A percentile compares a stretch with the other conserved stretches of the same genome.
phyloP scores from a whole-genome alignment of 2,888 invertebrate genomes.

The Microctonus hyperodae region DNA sequence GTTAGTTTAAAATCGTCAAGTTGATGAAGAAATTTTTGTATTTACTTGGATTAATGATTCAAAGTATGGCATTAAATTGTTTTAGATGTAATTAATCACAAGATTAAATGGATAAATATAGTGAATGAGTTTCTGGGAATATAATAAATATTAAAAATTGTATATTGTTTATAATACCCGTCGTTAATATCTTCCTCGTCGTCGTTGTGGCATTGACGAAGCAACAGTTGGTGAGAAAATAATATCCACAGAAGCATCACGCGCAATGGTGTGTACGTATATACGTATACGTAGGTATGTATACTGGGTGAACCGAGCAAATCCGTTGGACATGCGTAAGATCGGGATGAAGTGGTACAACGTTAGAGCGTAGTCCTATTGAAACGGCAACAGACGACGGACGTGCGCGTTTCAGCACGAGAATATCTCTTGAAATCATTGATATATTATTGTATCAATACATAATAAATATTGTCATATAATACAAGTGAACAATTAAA shows the following conservation, averaged over 20 bases:
- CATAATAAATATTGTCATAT: no score
- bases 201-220: conserved; percentile 26
- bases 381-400: conserved; percentile 50
- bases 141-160: no score
- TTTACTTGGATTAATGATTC: neutral
- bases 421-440: neutral
- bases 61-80: no score
- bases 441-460: neutral
- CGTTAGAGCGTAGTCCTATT: conserved; percentile 48
- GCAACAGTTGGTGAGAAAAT: conserved; percentile 50
- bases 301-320: conserved; percentile 33
- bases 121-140: no score
- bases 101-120: no score
- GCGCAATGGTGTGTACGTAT: conserved; percentile 25
- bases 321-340: conserved; percentile 54
- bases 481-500: no score
- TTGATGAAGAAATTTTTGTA: neutral
- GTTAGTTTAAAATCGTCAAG: no score
- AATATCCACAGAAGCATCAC: conserved; percentile 10
- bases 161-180: neutral
- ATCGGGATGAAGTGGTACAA: conserved; percentile 43
- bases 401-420: conserved; percentile 36
- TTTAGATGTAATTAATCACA: no score
- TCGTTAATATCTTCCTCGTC: neutral
- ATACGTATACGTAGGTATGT: conserved; percentile 3